Evolutionary conservation across 92 coral and sea anemone species (phyloP), one percentile per base, ranked within the genome.

Genomic region (Pocillopora grandis): DNA sequence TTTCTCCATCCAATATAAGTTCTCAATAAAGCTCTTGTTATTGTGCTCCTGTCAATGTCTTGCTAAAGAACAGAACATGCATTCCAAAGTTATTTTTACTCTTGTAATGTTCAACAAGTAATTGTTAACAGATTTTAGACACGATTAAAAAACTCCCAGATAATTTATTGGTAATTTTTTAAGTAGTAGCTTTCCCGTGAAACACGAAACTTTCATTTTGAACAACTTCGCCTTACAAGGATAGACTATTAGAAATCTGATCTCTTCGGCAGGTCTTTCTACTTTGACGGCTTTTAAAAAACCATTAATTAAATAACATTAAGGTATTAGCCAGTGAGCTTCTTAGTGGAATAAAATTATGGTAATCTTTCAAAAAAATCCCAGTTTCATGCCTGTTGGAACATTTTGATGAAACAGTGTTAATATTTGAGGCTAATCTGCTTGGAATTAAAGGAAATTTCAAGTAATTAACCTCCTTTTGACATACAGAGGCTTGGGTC

Each of bases 311-410:
- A 3, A 55, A 70, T 18, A 35, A 52, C 17, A 18, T 68, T 27
- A 59, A 60, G 61, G 77, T 71, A 81, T 81, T 71, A 81, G 67
- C 78, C 77, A 59, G 12, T 70, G 61, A 80, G 84, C 67, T 57
- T 80, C 58, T 35, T 70, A 81, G 78, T 59, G 58, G 42, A n/a
- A 23, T 31, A 70, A 69, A 69, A 12, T 13, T 58, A 19, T 16
- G 27, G 31, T n/a, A 70, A 42, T 70, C 75, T 66, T 66, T 64
- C 68, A 5, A 59, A 59, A 16, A 59, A 16, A 59, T 12, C 62
- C 18, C 62, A 12, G 18, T 9, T 9, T 58, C 61, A 58, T 9
- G 10, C 10, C 10, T 58, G 61, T 12, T 12, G 18, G 3, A 59
- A 10, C 18, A 12, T 59, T 59, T 59, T 12, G 18, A 59, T 16